Evolutionary conservation across 2,797 vertebrate genomes (phyloP).

Genomic region (Gambusia yucatana): DNA sequence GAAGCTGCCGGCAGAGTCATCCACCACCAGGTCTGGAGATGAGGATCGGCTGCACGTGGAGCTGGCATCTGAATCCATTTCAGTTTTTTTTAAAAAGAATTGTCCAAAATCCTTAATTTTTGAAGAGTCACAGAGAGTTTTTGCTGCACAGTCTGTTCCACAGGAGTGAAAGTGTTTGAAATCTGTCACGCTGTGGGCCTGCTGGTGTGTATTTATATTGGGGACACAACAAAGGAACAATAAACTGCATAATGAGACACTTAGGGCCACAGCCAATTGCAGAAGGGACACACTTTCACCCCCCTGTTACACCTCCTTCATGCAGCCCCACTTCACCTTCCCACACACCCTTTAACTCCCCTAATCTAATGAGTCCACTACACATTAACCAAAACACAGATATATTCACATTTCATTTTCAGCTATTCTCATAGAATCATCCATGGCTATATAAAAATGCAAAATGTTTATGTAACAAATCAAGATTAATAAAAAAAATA

Average conservation of each 20-base stretch:
- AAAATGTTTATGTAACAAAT: not conserved
- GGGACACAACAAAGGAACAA: slow-evolving; percentile 85
- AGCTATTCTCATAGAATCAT: slow-evolving; percentile 35
- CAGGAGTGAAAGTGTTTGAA: slow-evolving; percentile 57
- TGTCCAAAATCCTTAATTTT: slow-evolving; percentile 9
- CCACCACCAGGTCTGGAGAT: slow-evolving; percentile 82
- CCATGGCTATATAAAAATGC: slow-evolving; percentile 16
- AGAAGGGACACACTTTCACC: slow-evolving; percentile 81
- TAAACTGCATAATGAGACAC: slow-evolving; percentile 85
- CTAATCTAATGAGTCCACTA: slow-evolving; percentile 46
- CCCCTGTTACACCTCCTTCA: slow-evolving; percentile 60
- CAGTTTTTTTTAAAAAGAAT: not conserved
- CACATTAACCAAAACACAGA: slow-evolving; percentile 67
- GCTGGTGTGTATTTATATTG: slow-evolving; percentile 80
- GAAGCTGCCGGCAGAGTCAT: slow-evolving; percentile 71
- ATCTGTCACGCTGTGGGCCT: slow-evolving; percentile 70
- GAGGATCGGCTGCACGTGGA: slow-evolving; percentile 84
- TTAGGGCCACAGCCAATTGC: slow-evolving; percentile 84
- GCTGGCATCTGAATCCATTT: slow-evolving; percentile 85
- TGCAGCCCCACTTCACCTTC: slow-evolving; percentile 66
- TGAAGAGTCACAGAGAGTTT: slow-evolving; percentile 33
- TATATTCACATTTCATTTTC: slow-evolving; percentile 59
- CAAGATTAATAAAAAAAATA: not conserved
- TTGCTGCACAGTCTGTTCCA: slow-evolving; percentile 41
- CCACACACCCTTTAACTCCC: slow-evolving; percentile 62